phyloP scores from a whole-genome alignment of 2,888 invertebrate species.

The Cetonia aurata region DNA sequence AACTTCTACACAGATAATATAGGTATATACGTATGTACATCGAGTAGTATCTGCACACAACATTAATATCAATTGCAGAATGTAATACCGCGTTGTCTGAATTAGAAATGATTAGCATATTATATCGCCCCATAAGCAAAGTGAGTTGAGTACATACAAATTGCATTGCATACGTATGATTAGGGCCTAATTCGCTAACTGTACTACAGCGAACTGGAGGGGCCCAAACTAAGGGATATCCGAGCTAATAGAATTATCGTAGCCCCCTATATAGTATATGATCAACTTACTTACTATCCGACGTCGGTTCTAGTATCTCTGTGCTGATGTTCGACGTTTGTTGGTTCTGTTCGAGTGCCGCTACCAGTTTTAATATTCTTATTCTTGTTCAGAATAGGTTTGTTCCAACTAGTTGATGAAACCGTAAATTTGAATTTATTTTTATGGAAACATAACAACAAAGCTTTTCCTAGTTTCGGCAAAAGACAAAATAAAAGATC shows the following conservation, averaged over 20 bases:
- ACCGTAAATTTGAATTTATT: too few relatives aligned
- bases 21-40: too few relatives aligned
- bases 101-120: conserved; percentile 61
- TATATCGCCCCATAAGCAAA: conserved; percentile 58
- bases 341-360: too few relatives aligned
- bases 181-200: conserved; percentile 63
- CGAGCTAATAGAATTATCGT: conserved; percentile 63
- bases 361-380: too few relatives aligned
- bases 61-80: conserved; percentile 61
- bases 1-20: too few relatives aligned
- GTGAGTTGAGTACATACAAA: conserved; percentile 56
- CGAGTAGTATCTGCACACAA: conserved; percentile 43
- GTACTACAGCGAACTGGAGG: conserved; percentile 52
- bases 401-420: too few relatives aligned
- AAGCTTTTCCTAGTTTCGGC: too few relatives aligned
- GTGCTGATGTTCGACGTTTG: neutral
- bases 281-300: conserved; percentile 61
- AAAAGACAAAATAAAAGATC: too few relatives aligned
- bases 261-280: conserved; percentile 61
- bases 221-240: conserved; percentile 63
- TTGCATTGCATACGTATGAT: conserved; percentile 65
- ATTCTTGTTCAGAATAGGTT: too few relatives aligned
- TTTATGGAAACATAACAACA: too few relatives aligned
- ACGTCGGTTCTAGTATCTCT: neutral
- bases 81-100: conserved; percentile 57